Base-by-base conservation (phyloP, 2,797 vertebrate genomes). In the Nasua narica region DNA sequence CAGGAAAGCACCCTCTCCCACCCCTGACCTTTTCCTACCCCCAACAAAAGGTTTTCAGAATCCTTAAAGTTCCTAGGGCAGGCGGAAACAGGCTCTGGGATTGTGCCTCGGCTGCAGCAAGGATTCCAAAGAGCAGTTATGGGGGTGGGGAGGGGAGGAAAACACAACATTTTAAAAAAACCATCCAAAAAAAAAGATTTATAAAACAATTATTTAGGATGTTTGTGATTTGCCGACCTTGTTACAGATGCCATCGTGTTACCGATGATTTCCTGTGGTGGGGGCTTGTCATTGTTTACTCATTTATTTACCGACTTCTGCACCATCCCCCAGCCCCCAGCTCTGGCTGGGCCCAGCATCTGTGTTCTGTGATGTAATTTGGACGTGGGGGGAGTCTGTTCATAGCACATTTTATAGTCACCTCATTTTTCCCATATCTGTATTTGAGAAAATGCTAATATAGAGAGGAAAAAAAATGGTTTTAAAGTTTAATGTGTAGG, bases 371-470 rank as follows among this genome's bases (percentile, higher is more conserved):
- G 99, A 98, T 98, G 98, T 98, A 98, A 97, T 97, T 98, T 67
- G 65, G 65, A 67, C n/a, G 60, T 98, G 97, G 99, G 99, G 98
- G 99, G 99, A 99, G 99, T 99, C 99, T 99, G 99, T 99, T 99
- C 99, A 99, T 99, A 21, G 99, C 99, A 99, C 99, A 99, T 99
- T 99, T 98, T 99, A 99, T 99, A 99, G 99, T 99, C 99, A 99
- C 99, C 99, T 99, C 99, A 99, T 99, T 99, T 99, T 99, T 99
- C 99, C 99, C 99, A 99, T 99, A 99, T 99, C 99, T 99, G 99
- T 99, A 99, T 99, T 99, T 99, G 99, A 99, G 99, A 99, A 99
- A 99, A 99, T 99, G 99, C 99, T 99, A 99, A 99, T 99, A 99
- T 99, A 99, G 99, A 99, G 99, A 99, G 99, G 99, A 98, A 98